phyloP scores from a whole-genome alignment of 2,888 invertebrate species.

The Phortica magna region DNA sequence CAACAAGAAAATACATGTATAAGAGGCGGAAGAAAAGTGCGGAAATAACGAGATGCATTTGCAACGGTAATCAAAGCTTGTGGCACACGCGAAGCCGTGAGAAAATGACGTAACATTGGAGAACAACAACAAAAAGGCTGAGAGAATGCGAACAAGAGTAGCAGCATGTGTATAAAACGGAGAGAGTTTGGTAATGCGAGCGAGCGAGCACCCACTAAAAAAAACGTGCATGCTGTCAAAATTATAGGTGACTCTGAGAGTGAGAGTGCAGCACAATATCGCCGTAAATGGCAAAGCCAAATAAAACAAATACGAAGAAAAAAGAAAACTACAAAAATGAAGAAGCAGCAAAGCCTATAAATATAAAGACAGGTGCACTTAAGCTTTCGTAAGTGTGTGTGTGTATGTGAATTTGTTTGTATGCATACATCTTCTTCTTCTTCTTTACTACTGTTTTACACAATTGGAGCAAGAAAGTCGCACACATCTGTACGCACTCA shows the following conservation, averaged over 20 bases:
- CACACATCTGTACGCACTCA: neutral
- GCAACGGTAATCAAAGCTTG: conserved; percentile 22
- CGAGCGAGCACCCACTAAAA: neutral
- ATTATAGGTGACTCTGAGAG: neutral
- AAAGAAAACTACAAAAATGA: conserved; percentile 35
- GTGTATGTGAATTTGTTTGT: neutral
- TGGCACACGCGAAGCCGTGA: conserved; percentile 64
- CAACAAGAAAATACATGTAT: conserved; percentile 13
- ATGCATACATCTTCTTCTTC: neutral
- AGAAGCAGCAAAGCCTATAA: conserved; percentile 32
- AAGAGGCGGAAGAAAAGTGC: neutral
- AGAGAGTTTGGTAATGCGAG: conserved; percentile 30
- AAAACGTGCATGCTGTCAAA: neutral
- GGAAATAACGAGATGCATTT: neutral
- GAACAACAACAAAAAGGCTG: conserved; percentile 42
- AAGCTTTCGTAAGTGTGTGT: neutral
- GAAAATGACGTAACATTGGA: conserved; percentile 72
- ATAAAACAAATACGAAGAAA: conserved; percentile 41
- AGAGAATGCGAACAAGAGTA: conserved; percentile 34
- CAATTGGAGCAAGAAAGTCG: conserved; percentile 4
- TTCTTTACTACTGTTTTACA: neutral
- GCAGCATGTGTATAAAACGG: conserved; percentile 34
- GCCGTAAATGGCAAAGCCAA: conserved; percentile 23
- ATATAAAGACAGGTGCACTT: conserved; percentile 45
- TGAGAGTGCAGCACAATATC: neutral